Percentiles rank a stretch among this genome's conserved stretches.
phyloP scores from a whole-genome alignment of 2,888 invertebrate species.

The Conomelus anceps region DNA sequence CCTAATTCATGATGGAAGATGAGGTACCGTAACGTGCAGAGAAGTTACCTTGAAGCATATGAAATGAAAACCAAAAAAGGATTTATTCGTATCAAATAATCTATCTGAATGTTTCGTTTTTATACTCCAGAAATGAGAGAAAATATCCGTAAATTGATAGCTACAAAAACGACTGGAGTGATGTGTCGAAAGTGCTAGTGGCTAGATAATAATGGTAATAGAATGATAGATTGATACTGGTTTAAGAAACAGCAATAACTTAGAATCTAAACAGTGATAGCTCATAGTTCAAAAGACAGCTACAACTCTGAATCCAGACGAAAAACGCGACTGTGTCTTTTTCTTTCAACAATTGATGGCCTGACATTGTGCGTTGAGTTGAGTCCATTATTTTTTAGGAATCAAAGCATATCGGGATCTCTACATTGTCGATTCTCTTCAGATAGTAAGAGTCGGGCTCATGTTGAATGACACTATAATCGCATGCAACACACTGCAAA shows the following conservation, averaged over 20 bases:
- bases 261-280: background rate
- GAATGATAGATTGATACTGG: background rate
- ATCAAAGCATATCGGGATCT: background rate
- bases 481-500: background rate
- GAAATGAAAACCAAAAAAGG: background rate
- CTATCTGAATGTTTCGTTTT: background rate
- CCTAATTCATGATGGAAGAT: too few relatives aligned
- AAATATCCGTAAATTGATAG: background rate
- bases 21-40: too few relatives aligned
- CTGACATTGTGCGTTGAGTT: background rate
- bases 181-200: background rate
- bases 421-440: background rate
- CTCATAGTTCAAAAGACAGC: background rate
- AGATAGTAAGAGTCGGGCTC: background rate
- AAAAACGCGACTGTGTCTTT: background rate
- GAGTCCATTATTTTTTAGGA: background rate
- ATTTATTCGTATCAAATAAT: background rate
- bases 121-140: too few relatives aligned
- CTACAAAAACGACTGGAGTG: background rate
- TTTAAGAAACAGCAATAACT: background rate
- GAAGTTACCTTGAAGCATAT: too few relatives aligned
- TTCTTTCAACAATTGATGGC: background rate
- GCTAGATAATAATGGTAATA: background rate
- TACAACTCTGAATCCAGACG: background rate
- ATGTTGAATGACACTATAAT: background rate